These are phyloP conservation scores for Podiceps cristatus DNA, from an alignment of 2,113 vertebrate genomes.

Conservation along the genomic window DNA sequence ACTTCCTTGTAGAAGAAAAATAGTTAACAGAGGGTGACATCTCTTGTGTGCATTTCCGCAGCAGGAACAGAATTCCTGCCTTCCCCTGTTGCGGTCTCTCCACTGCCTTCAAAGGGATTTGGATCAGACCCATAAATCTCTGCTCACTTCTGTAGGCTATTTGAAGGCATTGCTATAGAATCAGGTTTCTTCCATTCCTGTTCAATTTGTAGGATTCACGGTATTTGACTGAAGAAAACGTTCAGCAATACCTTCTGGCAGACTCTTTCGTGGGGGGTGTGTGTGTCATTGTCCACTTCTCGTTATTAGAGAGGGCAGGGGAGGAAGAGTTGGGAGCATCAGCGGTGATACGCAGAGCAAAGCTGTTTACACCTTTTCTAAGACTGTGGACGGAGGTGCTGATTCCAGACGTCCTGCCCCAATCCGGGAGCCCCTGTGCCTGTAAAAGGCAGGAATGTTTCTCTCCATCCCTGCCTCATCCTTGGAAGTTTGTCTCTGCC, in stretches of 20 bases:
- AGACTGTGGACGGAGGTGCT: rapidly evolving
- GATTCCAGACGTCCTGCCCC: rapidly evolving
- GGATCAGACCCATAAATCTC: slow-evolving; percentile 21
- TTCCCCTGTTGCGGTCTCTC: not conserved
- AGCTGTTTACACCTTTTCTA: not conserved
- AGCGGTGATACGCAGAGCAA: not conserved
- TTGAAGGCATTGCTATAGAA: not conserved
- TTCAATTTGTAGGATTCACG: not conserved
- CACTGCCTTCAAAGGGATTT: not conserved
- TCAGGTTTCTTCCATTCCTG: not conserved
- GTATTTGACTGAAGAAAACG: not conserved
- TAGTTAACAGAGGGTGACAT: not conserved
- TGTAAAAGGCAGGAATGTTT: not conserved
- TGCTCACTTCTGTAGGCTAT: not conserved
- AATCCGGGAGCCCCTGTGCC: not conserved
- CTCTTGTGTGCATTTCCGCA: not conserved
- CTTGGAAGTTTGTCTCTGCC: not conserved
- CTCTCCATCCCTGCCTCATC: not conserved
- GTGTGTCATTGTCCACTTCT: not conserved
- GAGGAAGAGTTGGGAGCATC: not conserved
- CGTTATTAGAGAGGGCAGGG: not conserved
- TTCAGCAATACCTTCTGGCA: not conserved
- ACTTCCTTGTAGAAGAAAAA: not conserved
- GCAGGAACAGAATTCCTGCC: slow-evolving; percentile 22
- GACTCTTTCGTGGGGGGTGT: not conserved